phyloP scores from a whole-genome alignment of 2,888 invertebrate genomes.

The Phasia obesa region DNA sequence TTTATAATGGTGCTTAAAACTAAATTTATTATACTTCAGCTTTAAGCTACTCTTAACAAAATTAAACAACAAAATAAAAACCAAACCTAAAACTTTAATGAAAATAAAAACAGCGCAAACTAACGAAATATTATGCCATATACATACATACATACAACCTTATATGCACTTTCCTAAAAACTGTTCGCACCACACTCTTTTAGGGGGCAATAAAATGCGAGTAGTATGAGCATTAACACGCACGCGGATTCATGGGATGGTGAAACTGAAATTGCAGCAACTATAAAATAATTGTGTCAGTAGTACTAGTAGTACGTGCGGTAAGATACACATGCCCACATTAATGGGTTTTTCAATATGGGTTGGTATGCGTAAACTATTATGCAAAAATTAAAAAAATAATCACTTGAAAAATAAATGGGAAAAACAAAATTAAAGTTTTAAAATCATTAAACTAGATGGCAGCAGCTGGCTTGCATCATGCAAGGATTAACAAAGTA shows the following conservation, averaged over 20 bases:
- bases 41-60: too few species aligned
- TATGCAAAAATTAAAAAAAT: conserved; percentile 35
- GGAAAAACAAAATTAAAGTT: conserved; percentile 20
- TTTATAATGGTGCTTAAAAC: too few species aligned
- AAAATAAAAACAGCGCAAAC: too few species aligned
- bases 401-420: conserved; percentile 4
- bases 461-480: neutral
- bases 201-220: conserved; percentile 6
- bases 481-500: neutral
- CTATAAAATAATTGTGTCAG: conserved; percentile 51
- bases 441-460: conserved; percentile 20
- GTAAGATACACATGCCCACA: neutral
- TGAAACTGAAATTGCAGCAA: conserved; percentile 30
- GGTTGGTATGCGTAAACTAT: conserved; percentile 8
- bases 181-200: conserved; percentile 23
- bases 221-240: neutral
- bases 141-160: too few species aligned
- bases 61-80: too few species aligned
- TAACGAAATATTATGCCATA: too few species aligned
- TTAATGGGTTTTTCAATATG: conserved; percentile 8
- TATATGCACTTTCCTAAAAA: neutral
- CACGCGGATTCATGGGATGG: neutral
- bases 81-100: too few species aligned
- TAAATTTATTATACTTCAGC: too few species aligned
- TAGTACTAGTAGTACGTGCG: neutral